A percentile compares a stretch with the other conserved stretches of the same genome.
Evolutionary conservation across 2,113 vertebrate species (phyloP).

Genomic region (Myrmecobius fasciatus): DNA sequence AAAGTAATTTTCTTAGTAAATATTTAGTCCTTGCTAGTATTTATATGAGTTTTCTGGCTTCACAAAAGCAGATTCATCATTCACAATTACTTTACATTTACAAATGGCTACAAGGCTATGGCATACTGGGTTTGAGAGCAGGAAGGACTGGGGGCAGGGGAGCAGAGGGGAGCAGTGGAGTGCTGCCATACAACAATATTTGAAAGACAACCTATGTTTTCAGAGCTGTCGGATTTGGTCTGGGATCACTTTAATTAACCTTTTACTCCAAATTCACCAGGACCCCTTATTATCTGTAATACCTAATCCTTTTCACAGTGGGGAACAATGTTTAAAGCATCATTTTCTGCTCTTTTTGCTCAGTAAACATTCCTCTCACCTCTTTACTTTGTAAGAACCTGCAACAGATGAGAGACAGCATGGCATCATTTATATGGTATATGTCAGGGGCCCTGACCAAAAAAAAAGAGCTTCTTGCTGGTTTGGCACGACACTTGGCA

Average conservation of each 20-base stretch:
- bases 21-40: slow-evolving; percentile 29
- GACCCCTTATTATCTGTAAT: neutral
- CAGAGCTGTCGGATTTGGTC: neutral
- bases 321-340: neutral
- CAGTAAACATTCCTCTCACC: slow-evolving; percentile 31
- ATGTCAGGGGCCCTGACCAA: slow-evolving; percentile 34
- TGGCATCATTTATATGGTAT: neutral
- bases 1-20: slow-evolving; percentile 12
- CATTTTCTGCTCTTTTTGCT: neutral
- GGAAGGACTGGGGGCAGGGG: neutral
- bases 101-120: neutral
- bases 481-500: slow-evolving; percentile 43
- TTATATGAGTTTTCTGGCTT: neutral
- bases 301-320: neutral
- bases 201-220: slow-evolving; percentile 27
- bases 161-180: slow-evolving; percentile 2
- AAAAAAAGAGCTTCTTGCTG: slow-evolving; percentile 48
- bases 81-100: slow-evolving; percentile 17
- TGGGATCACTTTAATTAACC: slow-evolving; percentile 46
- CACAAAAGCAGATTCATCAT: slow-evolving; percentile 20
- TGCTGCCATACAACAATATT: neutral
- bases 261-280: neutral
- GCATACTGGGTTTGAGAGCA: neutral
- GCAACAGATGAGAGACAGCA: neutral
- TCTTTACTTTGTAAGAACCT: slow-evolving; percentile 36